Conservation (phyloP, 2,888 invertebrate species). For the Isoperla grammatica region DNA sequence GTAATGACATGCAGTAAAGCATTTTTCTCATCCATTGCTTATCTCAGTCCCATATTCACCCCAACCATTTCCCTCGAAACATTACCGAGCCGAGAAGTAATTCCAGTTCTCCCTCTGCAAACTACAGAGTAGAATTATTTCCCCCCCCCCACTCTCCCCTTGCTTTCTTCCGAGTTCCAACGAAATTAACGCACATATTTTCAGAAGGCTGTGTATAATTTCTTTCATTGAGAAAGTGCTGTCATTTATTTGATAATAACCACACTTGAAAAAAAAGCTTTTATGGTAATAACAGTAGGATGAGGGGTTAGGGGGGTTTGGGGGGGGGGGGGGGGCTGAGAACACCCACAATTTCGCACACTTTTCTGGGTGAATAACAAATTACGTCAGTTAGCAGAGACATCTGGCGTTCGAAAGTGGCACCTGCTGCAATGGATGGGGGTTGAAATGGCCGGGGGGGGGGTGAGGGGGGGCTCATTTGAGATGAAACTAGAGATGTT, state of each 20-base stretch:
- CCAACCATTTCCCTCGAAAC: no score
- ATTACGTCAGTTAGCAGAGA: background rate
- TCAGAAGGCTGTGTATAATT: background rate
- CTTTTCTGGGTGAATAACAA: background rate
- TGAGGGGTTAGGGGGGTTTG: background rate
- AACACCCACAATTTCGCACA: background rate
- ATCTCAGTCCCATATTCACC: no score
- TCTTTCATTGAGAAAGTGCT: background rate
- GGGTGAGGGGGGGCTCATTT: no score
- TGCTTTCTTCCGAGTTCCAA: background rate
- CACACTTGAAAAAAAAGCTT: background rate
- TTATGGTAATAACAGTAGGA: background rate
- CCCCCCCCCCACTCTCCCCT: background rate
- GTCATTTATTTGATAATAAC: conserved; percentile 2
- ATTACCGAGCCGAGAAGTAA: no score
- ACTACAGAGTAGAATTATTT: background rate
- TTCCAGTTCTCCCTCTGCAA: no score
- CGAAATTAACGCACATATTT: background rate
- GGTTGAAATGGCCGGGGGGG: no score
- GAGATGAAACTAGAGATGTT: no score
- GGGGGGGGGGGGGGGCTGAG: background rate
- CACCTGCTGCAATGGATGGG: background rate
- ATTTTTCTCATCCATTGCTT: no score
- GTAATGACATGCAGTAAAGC: no score
- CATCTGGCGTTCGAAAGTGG: background rate